Conservation (phyloP, 2,888 invertebrate species). For the Sarcophaga rosellei region DNA sequence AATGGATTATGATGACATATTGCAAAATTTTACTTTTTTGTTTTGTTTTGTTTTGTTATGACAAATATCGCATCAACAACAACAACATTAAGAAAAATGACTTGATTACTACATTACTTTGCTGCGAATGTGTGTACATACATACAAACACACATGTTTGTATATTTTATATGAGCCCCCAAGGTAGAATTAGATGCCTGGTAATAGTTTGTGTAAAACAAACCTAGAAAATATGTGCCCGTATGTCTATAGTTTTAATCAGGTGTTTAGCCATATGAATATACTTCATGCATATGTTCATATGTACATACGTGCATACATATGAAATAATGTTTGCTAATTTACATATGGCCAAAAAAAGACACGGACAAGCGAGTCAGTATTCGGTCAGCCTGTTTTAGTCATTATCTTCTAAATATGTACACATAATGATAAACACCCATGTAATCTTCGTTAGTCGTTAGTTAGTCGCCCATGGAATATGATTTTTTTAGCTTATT, state of each 20-base stretch:
- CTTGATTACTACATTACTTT: neutral
- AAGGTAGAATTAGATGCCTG: neutral
- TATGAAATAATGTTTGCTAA: constrained; percentile 14
- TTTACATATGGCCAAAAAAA: constrained; percentile 25
- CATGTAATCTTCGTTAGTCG: neutral
- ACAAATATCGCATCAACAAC: neutral
- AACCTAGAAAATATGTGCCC: neutral
- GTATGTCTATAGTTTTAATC: neutral
- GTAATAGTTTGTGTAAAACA: neutral
- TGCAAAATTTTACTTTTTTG: neutral
- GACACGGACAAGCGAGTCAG: neutral
- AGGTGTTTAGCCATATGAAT: neutral
- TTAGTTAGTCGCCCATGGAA: neutral
- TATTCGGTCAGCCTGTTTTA: too few species aligned
- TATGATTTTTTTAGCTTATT: constrained; percentile 14
- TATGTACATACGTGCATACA: constrained; percentile 5
- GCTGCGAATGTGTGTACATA: too few species aligned
- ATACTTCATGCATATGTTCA: neutral
- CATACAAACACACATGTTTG: neutral
- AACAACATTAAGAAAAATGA: neutral
- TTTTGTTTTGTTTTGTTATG: neutral
- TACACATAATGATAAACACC: neutral
- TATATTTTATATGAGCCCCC: neutral
- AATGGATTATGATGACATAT: neutral
- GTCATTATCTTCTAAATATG: neutral